phyloP scores from a whole-genome alignment of 2,113 vertebrate genomes.

The Ceyx margarethae region DNA sequence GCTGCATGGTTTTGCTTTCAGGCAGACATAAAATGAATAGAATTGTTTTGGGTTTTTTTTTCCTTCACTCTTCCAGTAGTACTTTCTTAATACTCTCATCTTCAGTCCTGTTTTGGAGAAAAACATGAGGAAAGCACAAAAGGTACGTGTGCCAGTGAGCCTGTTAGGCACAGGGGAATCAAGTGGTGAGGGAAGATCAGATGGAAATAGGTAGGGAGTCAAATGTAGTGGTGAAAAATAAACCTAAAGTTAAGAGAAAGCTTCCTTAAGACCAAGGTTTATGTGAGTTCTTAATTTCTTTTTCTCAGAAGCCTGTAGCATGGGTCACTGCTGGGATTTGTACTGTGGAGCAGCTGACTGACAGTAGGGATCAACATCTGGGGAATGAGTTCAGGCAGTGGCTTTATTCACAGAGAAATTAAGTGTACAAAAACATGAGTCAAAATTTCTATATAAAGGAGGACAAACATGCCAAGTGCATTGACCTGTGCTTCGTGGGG shows the following conservation, averaged over 20 bases:
- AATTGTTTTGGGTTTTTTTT: background rate
- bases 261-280: background rate
- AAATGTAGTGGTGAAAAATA: background rate
- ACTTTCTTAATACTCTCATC: background rate
- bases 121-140: background rate
- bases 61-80: background rate
- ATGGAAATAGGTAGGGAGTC: background rate
- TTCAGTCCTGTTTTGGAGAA: background rate
- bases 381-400: background rate
- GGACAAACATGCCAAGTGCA: background rate
- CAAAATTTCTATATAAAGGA: background rate
- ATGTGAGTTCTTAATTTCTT: background rate
- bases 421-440: background rate
- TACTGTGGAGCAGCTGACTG: background rate
- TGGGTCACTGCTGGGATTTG: background rate
- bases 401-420: background rate
- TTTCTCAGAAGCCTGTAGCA: background rate
- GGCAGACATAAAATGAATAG: background rate
- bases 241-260: background rate
- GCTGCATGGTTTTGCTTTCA: background rate
- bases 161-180: background rate
- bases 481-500: accelerated
- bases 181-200: background rate
- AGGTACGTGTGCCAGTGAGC: background rate
- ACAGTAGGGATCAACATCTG: background rate